A percentile compares a stretch with the other conserved stretches of the same genome.
Conservation (phyloP, 2,113 vertebrate species). For the Nettapus auritus region DNA sequence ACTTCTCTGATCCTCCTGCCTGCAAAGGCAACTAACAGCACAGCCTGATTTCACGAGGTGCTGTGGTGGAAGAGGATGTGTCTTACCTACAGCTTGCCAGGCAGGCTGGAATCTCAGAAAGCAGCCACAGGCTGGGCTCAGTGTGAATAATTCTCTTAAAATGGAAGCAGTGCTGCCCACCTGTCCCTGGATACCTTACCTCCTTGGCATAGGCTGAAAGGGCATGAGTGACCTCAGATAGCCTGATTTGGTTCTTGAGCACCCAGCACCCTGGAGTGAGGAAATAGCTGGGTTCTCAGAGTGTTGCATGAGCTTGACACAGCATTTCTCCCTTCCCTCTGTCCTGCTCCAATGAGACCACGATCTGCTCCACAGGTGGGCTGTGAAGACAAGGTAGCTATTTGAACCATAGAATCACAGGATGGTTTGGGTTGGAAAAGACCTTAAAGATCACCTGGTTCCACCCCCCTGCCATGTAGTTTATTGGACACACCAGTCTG, state of each 20-base stretch:
- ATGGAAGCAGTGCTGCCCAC: background rate
- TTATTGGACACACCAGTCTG: background rate
- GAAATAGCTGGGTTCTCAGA: fast-evolving
- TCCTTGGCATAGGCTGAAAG: background rate
- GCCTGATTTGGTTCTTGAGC: background rate
- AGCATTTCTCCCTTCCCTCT: background rate
- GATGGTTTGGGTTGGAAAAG: too few relatives aligned
- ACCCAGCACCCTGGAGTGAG: background rate
- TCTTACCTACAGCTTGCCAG: fast-evolving
- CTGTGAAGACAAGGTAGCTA: background rate
- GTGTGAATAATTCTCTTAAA: slow-evolving; percentile 29
- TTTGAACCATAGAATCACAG: background rate
- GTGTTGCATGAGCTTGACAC: background rate
- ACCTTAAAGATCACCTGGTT: too few relatives aligned
- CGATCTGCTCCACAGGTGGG: background rate
- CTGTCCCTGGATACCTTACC: background rate
- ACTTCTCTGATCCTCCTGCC: background rate
- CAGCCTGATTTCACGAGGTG: background rate
- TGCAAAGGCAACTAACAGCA: background rate
- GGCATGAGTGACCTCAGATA: background rate
- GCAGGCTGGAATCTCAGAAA: background rate
- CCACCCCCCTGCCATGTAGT: background rate
- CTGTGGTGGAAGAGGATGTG: fast-evolving
- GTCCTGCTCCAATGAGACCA: background rate
- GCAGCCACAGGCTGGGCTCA: background rate